Evolutionary conservation across 2,113 vertebrate genomes (phyloP).

Genomic region (Thymallus thymallus): DNA sequence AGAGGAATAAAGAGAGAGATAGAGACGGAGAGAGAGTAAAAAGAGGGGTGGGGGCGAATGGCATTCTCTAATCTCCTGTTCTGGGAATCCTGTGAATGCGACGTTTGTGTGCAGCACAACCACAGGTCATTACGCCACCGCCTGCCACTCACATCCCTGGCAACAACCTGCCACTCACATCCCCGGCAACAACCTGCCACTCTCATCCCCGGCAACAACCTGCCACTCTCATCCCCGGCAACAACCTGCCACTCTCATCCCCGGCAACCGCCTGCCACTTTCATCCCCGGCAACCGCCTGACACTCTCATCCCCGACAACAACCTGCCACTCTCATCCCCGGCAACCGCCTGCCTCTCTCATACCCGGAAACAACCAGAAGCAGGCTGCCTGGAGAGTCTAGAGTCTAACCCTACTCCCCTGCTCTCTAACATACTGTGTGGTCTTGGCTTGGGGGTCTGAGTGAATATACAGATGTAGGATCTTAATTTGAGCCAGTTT

Average conservation of each 20-base stretch:
- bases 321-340: too few relatives aligned
- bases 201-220: neutral
- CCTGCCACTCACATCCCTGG: neutral
- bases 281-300: neutral
- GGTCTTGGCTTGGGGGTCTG: too few relatives aligned
- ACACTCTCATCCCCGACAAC: neutral
- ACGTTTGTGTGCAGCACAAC: neutral
- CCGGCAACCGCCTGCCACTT: neutral
- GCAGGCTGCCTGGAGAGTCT: too few relatives aligned
- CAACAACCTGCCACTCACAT: neutral
- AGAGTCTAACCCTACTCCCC: too few relatives aligned
- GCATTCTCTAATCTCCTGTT: neutral
- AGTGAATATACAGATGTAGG: too few relatives aligned
- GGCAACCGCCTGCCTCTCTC: neutral
- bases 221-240: neutral
- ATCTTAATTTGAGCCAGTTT: too few relatives aligned
- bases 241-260: too few relatives aligned
- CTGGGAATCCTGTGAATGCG: neutral
- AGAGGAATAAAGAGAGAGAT: too few relatives aligned
- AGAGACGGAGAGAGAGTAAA: too few relatives aligned
- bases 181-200: neutral
- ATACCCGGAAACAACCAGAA: neutral
- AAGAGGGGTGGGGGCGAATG: too few relatives aligned
- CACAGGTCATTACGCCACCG: neutral
- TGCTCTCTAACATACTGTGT: too few relatives aligned